Conservation (phyloP, 2,113 vertebrate genomes). For the Chaetura pelagica region DNA sequence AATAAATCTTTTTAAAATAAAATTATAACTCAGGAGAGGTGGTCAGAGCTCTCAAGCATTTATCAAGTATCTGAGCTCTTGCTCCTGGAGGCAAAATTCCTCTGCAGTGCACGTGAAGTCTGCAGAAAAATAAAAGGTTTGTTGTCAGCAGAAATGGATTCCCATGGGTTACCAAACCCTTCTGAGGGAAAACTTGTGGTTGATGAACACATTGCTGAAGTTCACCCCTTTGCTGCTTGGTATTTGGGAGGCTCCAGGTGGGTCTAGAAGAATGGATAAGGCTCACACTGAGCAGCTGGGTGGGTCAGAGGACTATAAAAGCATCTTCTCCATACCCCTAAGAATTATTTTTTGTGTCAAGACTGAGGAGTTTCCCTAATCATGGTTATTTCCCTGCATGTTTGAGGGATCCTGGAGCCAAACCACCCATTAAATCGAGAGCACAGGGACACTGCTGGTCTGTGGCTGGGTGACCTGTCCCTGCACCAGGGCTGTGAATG, state of each 20-base stretch:
- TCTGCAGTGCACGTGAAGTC: background rate
- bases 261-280: background rate
- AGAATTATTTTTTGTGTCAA: background rate
- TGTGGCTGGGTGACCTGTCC: background rate
- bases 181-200: background rate
- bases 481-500: background rate
- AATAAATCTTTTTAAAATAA: background rate
- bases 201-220: accelerated
- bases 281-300: too few species aligned
- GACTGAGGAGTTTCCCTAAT: background rate
- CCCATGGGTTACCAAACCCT: background rate
- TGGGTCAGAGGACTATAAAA: background rate
- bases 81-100: conserved; percentile 11
- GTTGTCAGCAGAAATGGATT: background rate
- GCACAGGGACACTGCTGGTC: accelerated
- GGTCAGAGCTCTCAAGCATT: background rate
- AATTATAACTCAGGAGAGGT: background rate
- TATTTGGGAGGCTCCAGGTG: background rate
- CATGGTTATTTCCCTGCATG: background rate
- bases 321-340: background rate
- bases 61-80: background rate
- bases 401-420: background rate
- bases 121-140: background rate
- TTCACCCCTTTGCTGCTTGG: background rate
- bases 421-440: background rate